Conservation (phyloP, 2,113 vertebrate genomes). For the Rallus limicola region DNA sequence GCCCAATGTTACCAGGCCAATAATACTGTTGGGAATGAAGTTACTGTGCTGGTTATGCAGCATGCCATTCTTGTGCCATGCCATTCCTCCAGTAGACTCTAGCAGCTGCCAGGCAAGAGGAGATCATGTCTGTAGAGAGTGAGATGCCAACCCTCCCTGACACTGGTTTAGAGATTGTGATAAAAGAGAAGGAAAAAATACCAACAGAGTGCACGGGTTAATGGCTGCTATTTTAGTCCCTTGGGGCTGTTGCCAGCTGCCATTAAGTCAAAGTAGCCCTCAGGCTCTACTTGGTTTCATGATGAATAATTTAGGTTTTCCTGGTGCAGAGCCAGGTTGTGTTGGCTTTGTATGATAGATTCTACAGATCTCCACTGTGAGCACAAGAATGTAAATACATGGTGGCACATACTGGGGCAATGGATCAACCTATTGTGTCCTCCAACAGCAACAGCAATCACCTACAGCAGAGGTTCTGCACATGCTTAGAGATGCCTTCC, state of each 20-base stretch:
- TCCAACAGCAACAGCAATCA: not conserved
- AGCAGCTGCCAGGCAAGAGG: not conserved
- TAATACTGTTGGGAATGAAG: not conserved
- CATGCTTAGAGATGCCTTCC: not conserved
- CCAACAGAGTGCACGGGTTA: constrained; percentile 10
- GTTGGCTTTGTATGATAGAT: not conserved
- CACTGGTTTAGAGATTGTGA: not conserved
- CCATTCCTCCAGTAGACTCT: not conserved
- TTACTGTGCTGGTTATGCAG: not conserved
- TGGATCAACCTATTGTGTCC: not conserved
- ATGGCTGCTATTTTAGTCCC: constrained; percentile 40
- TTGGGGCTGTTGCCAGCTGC: constrained; percentile 38
- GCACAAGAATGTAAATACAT: not conserved
- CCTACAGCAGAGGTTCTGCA: not conserved
- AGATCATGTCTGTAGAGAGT: not conserved
- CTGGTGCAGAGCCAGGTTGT: constrained; percentile 20
- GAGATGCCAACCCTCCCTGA: not conserved
- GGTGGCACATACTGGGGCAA: not conserved
- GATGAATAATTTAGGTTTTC: constrained; percentile 54
- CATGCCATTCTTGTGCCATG: not conserved
- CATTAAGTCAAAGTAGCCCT: constrained; percentile 51
- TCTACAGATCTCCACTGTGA: not conserved
- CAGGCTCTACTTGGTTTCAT: constrained; percentile 50
- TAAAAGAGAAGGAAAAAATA: constrained; percentile 31
- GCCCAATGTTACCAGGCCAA: not conserved